These are phyloP conservation scores for Cephalophus harveyi DNA, from an alignment of 2,113 vertebrate genomes.

Conservation along the genomic window DNA sequence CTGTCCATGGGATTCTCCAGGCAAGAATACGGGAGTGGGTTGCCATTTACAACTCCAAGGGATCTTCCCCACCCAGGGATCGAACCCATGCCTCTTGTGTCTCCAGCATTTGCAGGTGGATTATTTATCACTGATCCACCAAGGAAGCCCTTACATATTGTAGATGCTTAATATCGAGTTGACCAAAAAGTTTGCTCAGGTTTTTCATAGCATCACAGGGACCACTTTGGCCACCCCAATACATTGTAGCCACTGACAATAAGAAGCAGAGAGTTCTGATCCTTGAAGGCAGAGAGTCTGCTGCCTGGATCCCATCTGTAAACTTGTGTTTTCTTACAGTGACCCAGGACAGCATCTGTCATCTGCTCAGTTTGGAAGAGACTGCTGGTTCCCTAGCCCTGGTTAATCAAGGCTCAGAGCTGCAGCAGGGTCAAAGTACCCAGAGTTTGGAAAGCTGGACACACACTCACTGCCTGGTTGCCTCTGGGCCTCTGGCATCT, in stretches of 20 bases:
- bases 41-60: not conserved
- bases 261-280: not conserved
- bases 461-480: not conserved
- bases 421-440: not conserved
- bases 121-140: not conserved
- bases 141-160: not conserved
- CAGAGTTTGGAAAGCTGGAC: not conserved
- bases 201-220: not conserved
- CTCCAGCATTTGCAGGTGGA: not conserved
- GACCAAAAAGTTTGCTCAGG: not conserved
- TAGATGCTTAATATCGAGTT: accelerated
- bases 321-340: not conserved
- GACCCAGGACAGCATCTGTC: not conserved
- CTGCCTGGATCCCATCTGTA: not conserved
- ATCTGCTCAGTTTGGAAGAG: not conserved
- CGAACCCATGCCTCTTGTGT: not conserved
- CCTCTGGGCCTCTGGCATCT: not conserved
- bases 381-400: not conserved
- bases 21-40: not conserved
- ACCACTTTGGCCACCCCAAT: not conserved
- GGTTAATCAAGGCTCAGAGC: not conserved
- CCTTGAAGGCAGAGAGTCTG: no score
- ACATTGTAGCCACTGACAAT: not conserved
- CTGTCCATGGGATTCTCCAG: not conserved
- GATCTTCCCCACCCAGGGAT: not conserved